phyloP scores from a whole-genome alignment of 2,797 vertebrate species.

The Lacerta viridis region DNA sequence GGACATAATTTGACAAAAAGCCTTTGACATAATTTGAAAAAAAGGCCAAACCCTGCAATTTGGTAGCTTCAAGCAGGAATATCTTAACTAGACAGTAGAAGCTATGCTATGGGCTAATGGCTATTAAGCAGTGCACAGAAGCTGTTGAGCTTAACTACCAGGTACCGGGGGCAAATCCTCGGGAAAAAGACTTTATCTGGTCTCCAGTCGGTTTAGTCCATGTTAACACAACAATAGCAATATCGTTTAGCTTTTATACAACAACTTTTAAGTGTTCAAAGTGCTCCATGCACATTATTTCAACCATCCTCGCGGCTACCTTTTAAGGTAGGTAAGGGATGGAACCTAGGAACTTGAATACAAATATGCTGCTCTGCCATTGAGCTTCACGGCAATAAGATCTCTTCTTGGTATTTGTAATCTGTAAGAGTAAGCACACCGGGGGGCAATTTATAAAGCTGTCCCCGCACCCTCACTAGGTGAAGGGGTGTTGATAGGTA shows the following conservation, averaged over 20 bases:
- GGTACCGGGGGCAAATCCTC: neutral
- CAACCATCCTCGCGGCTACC: neutral
- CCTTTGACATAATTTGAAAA: neutral
- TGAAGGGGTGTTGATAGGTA: neutral
- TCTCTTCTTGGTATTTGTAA: neutral
- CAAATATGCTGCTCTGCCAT: too few species aligned
- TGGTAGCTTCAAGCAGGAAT: neutral
- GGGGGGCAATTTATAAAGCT: neutral
- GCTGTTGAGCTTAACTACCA: neutral
- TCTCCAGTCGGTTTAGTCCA: too few species aligned
- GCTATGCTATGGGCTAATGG: neutral
- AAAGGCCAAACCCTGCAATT: neutral
- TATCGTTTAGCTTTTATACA: neutral
- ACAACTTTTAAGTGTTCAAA: neutral
- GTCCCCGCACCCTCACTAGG: too few species aligned
- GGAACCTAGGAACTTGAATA: neutral
- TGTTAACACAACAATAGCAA: neutral
- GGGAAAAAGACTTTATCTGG: neutral
- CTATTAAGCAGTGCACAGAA: neutral
- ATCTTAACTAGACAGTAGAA: neutral
- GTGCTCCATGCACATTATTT: neutral
- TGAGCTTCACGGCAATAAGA: neutral
- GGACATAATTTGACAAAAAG: neutral
- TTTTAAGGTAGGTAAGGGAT: neutral
- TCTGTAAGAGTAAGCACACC: neutral